These are phyloP conservation scores for Cheiracanthium punctorium DNA, from an alignment of 2,888 invertebrate species.

Conservation along the genomic window DNA sequence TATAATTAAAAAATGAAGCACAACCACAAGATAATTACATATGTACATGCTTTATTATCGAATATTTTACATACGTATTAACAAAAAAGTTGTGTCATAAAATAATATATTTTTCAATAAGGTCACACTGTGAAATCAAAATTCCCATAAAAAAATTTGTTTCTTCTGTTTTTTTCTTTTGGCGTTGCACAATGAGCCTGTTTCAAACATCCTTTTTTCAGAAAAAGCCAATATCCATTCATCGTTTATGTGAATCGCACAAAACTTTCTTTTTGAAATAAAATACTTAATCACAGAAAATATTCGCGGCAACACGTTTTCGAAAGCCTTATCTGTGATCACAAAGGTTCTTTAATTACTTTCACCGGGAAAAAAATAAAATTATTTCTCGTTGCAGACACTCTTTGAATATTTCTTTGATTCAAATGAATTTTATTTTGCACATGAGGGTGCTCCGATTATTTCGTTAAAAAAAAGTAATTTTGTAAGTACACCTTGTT, in stretches of 20 bases:
- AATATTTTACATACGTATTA: too few species aligned
- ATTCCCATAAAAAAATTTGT: too few species aligned
- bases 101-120: too few species aligned
- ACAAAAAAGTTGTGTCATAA: too few species aligned
- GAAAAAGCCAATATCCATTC: neutral
- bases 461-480: neutral
- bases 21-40: too few species aligned
- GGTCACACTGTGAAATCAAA: too few species aligned
- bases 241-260: neutral
- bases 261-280: neutral
- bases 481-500: neutral
- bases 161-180: too few species aligned
- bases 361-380: neutral
- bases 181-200: too few species aligned
- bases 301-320: neutral
- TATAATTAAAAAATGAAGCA: too few species aligned
- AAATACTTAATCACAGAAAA: neutral
- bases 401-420: neutral
- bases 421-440: slow-evolving; percentile 2
- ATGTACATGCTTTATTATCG: too few species aligned
- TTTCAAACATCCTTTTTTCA: too few species aligned
- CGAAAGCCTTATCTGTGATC: neutral
- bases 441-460: neutral
- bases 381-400: neutral
- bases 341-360: slow-evolving; percentile 1